phyloP scores from a whole-genome alignment of 2,888 invertebrate genomes.

The Falcaria lacertinaria region DNA sequence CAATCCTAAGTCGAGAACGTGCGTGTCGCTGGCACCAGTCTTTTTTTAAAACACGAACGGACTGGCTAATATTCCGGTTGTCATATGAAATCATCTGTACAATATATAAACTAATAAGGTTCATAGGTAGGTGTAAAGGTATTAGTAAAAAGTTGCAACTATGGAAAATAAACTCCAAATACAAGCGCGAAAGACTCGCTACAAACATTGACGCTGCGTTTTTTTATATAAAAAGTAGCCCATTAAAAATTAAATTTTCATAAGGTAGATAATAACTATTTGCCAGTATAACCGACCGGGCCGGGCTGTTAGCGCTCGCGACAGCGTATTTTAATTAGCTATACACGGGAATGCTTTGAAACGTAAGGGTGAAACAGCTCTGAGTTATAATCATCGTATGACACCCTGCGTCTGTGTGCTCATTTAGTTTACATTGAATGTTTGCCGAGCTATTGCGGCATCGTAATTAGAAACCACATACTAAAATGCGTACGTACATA shows the following conservation, averaged over 20 bases:
- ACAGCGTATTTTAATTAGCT: conserved; percentile 77
- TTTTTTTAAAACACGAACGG: no score
- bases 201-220: conserved; percentile 1
- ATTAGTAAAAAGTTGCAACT: no score
- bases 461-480: conserved; percentile 46
- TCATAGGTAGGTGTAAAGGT: no score
- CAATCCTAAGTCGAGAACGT: no score
- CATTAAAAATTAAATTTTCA: conserved; percentile 52
- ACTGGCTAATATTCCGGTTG: no score
- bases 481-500: no score
- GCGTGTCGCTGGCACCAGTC: no score
- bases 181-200: no score
- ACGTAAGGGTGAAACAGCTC: conserved; percentile 47
- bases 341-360: conserved; percentile 78
- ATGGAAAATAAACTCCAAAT: no score
- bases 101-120: no score
- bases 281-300: conserved; percentile 43
- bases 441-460: conserved; percentile 32
- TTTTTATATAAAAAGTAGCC: conserved; percentile 10
- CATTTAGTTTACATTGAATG: conserved; percentile 38
- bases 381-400: conserved; percentile 61
- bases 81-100: no score
- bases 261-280: conserved; percentile 53
- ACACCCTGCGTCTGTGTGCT: conserved; percentile 45
- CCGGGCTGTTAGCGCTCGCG: conserved; percentile 45